A percentile compares a stretch with the other conserved stretches of the same genome.
Conservation (phyloP, 2,888 invertebrate genomes). For the Saturnia pavonia region DNA sequence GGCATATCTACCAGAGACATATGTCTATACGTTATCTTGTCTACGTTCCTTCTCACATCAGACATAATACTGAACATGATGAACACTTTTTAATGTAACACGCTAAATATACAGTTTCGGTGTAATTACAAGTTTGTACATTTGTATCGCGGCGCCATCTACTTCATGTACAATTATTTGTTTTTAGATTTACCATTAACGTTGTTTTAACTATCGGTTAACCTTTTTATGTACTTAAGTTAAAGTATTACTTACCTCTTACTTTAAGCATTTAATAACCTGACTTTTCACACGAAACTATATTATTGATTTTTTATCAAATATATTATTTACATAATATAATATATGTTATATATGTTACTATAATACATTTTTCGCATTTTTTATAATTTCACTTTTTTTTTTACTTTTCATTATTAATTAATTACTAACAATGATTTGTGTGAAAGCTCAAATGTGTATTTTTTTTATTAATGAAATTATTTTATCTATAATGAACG, state of each 20-base stretch:
- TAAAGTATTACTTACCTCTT: background rate
- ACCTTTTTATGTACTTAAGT: background rate
- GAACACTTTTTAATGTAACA: too few species aligned
- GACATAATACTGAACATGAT: too few species aligned
- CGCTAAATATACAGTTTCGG: too few species aligned
- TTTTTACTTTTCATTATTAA: too few species aligned
- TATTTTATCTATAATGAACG: too few species aligned
- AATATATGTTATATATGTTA: background rate
- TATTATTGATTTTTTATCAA: background rate
- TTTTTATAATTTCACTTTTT: background rate
- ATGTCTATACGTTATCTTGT: too few species aligned
- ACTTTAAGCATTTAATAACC: background rate
- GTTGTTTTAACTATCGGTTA: background rate
- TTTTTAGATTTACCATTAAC: background rate
- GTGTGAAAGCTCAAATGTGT: too few species aligned
- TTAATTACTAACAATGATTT: background rate
- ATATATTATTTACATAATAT: background rate
- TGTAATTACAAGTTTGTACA: too few species aligned
- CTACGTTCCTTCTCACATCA: too few species aligned
- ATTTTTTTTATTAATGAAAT: background rate
- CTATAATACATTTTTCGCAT: background rate
- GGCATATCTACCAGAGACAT: too few species aligned
- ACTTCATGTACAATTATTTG: background rate
- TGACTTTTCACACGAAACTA: background rate
- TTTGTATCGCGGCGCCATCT: background rate